Conservation (phyloP, 2,113 vertebrate genomes). For the Pseudorasbora parva region DNA sequence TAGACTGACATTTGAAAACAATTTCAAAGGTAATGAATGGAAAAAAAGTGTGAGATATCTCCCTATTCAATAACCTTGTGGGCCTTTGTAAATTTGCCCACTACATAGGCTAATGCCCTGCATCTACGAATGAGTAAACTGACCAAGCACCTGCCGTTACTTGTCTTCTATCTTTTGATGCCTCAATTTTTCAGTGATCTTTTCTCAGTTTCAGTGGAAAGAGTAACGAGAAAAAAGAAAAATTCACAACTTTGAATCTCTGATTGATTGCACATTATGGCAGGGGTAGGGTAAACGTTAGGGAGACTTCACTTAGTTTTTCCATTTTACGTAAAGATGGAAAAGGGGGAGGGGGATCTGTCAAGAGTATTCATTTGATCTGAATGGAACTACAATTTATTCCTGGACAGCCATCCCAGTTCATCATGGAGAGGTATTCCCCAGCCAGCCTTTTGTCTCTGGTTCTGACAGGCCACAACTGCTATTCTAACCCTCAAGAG, state of each 20-base stretch:
- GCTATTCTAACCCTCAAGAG: conserved; percentile 65
- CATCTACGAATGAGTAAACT: conserved; percentile 57
- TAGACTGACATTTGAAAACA: not conserved
- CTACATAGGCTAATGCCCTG: conserved; percentile 45
- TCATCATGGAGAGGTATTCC: conserved; percentile 64
- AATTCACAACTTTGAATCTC: conserved; percentile 30
- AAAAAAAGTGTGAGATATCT: not conserved
- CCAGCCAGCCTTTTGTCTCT: conserved; percentile 71
- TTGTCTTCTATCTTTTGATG: conserved; percentile 62
- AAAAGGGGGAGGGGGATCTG: conserved; percentile 73
- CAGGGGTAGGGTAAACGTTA: conserved; percentile 36
- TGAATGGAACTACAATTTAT: conserved; percentile 78
- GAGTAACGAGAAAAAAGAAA: not conserved
- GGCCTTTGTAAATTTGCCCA: not conserved
- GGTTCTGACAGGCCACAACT: conserved; percentile 65
- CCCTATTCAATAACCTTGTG: not conserved
- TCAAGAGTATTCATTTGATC: conserved; percentile 82
- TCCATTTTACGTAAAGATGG: conserved; percentile 82
- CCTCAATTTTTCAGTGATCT: conserved; percentile 43
- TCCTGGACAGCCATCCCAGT: conserved; percentile 70
- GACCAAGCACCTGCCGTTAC: conserved; percentile 68
- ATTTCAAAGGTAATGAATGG: not conserved
- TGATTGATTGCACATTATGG: conserved; percentile 72
- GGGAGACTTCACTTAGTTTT: conserved; percentile 68
- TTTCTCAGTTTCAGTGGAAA: conserved; percentile 15